These are phyloP conservation scores for Drosophila bocqueti DNA, from an alignment of 1,140 invertebrate species.

Conservation along the genomic window DNA sequence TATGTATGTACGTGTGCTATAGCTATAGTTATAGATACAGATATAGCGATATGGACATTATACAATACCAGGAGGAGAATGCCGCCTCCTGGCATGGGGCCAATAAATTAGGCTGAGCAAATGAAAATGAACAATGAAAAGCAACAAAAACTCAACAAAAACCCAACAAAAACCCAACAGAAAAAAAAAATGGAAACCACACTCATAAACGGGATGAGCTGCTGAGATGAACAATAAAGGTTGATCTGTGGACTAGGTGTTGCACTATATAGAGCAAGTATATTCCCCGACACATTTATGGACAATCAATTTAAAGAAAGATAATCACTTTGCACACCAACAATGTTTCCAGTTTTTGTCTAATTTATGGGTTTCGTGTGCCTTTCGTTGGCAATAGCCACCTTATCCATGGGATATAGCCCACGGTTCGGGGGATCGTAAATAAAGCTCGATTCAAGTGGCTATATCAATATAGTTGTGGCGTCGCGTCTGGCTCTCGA, in stretches of 20 bases:
- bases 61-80: conserved; percentile 67
- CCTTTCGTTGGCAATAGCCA: conserved; percentile 22
- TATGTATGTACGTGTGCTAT: neutral
- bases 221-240: conserved; percentile 31
- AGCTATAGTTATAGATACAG: conserved; percentile 30
- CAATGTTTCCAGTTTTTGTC: conserved; percentile 21
- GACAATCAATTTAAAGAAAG: conserved; percentile 25
- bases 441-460: conserved; percentile 56
- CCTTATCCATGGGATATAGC: conserved; percentile 31
- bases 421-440: conserved; percentile 37
- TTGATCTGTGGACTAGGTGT: conserved; percentile 44
- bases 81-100: conserved; percentile 68
- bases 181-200: conserved; percentile 10
- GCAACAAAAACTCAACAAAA: conserved; percentile 1
- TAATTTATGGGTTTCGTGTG: conserved; percentile 75
- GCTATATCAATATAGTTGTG: conserved; percentile 31
- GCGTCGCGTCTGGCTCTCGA: conserved; percentile 28
- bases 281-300: conserved; percentile 15
- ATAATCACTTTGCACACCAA: conserved; percentile 27
- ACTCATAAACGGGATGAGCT: conserved; percentile 30
- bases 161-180: conserved; percentile 23
- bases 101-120: conserved; percentile 71
- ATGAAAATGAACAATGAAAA: conserved; percentile 60
- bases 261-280: conserved; percentile 20
- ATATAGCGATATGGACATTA: conserved; percentile 67